These are phyloP conservation scores for Zaprionus vittiger DNA, from an alignment of 1,140 invertebrate species.

Conservation along the genomic window DNA sequence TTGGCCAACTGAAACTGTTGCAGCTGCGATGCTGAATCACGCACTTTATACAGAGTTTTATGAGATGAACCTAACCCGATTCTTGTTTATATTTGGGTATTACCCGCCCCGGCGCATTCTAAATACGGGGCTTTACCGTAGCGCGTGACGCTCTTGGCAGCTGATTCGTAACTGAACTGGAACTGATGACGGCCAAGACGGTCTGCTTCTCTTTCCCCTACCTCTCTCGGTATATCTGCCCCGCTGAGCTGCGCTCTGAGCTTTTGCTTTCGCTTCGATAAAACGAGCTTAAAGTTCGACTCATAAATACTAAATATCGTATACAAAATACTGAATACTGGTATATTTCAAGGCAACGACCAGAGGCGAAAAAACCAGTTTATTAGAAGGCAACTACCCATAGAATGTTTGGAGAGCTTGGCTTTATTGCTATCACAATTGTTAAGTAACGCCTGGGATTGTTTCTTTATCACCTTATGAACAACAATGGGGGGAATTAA, in stretches of 20 bases:
- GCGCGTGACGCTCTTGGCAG: slow-evolving; percentile 46
- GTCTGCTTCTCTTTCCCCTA: slow-evolving; percentile 22
- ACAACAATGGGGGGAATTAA: not conserved
- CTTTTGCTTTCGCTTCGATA: slow-evolving; percentile 20
- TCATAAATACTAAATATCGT: not conserved
- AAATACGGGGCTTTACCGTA: slow-evolving; percentile 40
- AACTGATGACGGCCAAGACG: slow-evolving; percentile 14
- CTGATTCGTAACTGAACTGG: slow-evolving; percentile 56
- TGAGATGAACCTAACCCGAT: slow-evolving; percentile 24
- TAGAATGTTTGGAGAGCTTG: slow-evolving; percentile 34
- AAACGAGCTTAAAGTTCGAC: slow-evolving; percentile 28
- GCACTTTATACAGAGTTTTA: slow-evolving; percentile 60
- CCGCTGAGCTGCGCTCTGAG: slow-evolving; percentile 12
- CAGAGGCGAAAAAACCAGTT: slow-evolving; percentile 36
- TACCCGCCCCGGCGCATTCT: slow-evolving; percentile 47
- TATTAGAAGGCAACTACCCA: slow-evolving; percentile 20
- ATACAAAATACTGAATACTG: slow-evolving; percentile 16
- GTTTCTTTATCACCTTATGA: slow-evolving; percentile 12
- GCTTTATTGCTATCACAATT: slow-evolving; percentile 27
- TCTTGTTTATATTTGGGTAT: slow-evolving; percentile 64
- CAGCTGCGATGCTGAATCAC: slow-evolving; percentile 55
- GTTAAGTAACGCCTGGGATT: slow-evolving; percentile 25
- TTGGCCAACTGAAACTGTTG: slow-evolving; percentile 48
- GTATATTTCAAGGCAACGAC: slow-evolving; percentile 34
- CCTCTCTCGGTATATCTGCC: not conserved